These are phyloP conservation scores for Luperina testacea DNA, from an alignment of 2,888 invertebrate species.

Conservation along the genomic window DNA sequence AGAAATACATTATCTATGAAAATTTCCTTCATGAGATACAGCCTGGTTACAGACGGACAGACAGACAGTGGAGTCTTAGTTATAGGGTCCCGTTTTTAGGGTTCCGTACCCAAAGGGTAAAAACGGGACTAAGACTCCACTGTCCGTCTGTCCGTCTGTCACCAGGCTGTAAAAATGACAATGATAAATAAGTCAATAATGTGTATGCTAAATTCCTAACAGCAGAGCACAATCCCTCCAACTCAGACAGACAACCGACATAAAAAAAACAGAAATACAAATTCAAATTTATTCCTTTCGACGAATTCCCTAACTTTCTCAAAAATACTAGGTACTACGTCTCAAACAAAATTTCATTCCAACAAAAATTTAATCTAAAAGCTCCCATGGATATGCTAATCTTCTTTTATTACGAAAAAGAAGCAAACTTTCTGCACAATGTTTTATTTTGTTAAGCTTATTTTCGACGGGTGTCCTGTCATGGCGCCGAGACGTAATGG, in stretches of 20 bases:
- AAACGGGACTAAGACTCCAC: too few relatives aligned
- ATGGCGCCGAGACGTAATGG: slow-evolving; percentile 67
- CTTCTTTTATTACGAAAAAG: slow-evolving; percentile 53
- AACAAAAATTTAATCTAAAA: slow-evolving; percentile 55
- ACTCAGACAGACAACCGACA: not conserved
- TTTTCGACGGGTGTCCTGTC: slow-evolving; percentile 50
- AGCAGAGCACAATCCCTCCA: not conserved
- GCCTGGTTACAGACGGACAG: too few relatives aligned
- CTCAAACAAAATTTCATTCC: slow-evolving; percentile 23
- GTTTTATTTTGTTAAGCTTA: slow-evolving; percentile 57
- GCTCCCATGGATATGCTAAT: slow-evolving; percentile 49
- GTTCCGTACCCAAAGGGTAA: too few relatives aligned
- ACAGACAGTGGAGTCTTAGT: too few relatives aligned
- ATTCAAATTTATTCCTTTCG: slow-evolving; percentile 8
- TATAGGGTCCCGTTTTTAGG: too few relatives aligned
- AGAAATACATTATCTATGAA: too few relatives aligned
- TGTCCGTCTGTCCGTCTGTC: too few relatives aligned
- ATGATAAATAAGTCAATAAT: not conserved
- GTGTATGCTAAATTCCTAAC: not conserved
- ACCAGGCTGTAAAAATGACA: not conserved
- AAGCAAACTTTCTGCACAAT: slow-evolving; percentile 43
- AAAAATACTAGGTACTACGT: slow-evolving; percentile 33
- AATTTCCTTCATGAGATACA: too few relatives aligned
- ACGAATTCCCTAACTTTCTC: slow-evolving; percentile 14
- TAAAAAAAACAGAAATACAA: not conserved